phyloP scores from a whole-genome alignment of 64 coral and sea anemone genomes.

The Actinia equina region DNA sequence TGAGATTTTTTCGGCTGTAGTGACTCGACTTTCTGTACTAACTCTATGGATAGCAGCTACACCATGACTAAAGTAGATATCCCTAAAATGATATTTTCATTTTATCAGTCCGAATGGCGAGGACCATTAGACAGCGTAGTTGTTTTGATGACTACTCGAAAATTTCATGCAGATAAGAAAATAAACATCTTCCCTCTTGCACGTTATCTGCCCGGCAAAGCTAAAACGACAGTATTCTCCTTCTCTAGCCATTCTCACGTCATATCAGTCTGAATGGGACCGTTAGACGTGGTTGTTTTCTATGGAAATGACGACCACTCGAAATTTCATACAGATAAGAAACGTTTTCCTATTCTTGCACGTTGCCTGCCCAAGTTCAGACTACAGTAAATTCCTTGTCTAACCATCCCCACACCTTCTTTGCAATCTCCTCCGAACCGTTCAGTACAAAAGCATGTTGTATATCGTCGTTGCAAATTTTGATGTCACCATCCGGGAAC shows the following conservation, averaged over 20 bases:
- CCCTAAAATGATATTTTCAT: no score
- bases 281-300: no score
- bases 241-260: conserved; percentile 76
- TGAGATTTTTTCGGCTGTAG: no score
- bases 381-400: conserved; percentile 39
- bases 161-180: not conserved
- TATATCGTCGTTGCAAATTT: conserved; percentile 72
- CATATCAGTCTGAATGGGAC: not conserved
- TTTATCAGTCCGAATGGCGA: no score
- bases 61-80: no score
- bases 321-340: not conserved
- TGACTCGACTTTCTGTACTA: no score
- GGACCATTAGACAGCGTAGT: no score
- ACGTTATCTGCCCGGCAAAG: not conserved
- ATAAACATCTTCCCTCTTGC: not conserved
- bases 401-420: conserved; percentile 88
- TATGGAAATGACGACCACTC: not conserved
- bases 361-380: not conserved
- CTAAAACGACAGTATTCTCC: conserved; percentile 33
- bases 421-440: conserved; percentile 71
- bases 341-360: not conserved
- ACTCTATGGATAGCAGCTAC: no score
- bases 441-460: conserved; percentile 83
- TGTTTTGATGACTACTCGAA: not conserved
- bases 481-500: conserved; percentile 73